phyloP scores from a whole-genome alignment of 2,113 vertebrate genomes.

The Trichomycterus rosablanca region DNA sequence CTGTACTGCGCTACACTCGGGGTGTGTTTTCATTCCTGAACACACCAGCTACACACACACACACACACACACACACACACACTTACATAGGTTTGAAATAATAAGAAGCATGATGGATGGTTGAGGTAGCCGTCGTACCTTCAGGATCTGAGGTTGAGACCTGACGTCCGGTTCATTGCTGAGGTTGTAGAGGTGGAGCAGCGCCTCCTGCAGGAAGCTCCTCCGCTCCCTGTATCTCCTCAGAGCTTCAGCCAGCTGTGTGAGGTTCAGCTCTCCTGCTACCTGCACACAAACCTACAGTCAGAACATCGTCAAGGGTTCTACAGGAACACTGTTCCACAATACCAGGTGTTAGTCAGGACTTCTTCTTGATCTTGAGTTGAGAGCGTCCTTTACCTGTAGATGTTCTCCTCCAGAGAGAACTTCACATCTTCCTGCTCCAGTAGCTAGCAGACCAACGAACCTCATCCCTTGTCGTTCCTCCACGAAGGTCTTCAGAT shows the following conservation, averaged over 20 bases:
- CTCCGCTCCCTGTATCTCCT: conserved; percentile 85
- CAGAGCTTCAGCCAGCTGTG: conserved; percentile 87
- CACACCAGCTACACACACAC: conserved; percentile 75
- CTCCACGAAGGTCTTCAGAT: conserved; percentile 76
- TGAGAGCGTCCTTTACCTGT: too few species aligned
- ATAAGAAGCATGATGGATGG: neutral
- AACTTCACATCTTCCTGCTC: conserved; percentile 80
- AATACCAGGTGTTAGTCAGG: too few species aligned
- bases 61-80: conserved; percentile 6
- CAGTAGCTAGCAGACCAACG: conserved; percentile 85
- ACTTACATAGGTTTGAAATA: too few species aligned
- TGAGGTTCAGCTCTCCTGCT: conserved; percentile 87
- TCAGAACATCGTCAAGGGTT: too few species aligned
- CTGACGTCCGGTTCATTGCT: conserved; percentile 77
- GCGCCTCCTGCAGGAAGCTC: conserved; percentile 85
- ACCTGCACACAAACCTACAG: conserved; percentile 66
- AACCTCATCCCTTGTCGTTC: conserved; percentile 80
- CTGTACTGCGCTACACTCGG: conserved; percentile 80
- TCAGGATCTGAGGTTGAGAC: conserved; percentile 82
- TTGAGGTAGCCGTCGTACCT: too few species aligned
- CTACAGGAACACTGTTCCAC: too few species aligned
- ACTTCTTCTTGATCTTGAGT: too few species aligned
- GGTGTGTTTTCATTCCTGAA: conserved; percentile 81
- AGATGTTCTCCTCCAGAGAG: conserved; percentile 77
- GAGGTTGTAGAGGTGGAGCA: conserved; percentile 85